Base-by-base conservation (phyloP, 2,113 vertebrate species). In the Nothoprocta pentlandii region DNA sequence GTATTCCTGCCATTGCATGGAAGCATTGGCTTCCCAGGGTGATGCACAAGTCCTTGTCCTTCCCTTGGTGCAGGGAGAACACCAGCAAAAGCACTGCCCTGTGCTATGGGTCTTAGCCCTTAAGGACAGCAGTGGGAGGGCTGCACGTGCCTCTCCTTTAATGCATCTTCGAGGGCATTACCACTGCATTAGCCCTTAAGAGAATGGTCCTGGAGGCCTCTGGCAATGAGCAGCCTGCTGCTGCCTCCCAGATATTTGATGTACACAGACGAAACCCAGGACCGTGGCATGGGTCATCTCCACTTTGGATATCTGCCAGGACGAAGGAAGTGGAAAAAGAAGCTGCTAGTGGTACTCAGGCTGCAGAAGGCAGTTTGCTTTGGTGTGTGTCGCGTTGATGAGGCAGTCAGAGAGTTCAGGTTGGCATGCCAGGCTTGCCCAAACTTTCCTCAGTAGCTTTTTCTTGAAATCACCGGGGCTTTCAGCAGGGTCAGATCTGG, bases 301-400 rank as follows among this genome's bases (percentile, higher is more conserved):
- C 39, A 22, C 47, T 67, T 73, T 19, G 21, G 30, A 78, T 17
- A 51, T 23, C 11, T 75, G 36, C 42, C 0, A 4, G 23, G 32
- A 20, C 41, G 14, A 30, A 78, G 26, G n/a, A 42, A 42, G 41
- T 39, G 32, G 42, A 62, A 66, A 22, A 47, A 61, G 7, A 0
- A 1, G 19, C 22, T 6, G 3, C 0, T 76, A 14, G 34, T 34
- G 34, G 34, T 34, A 34, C 9, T 54, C 41, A 34, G 4, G 2
- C 84, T 59, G 25, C 21, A 13, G 32, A 42, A 7, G 46, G 14
- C 8, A 5, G 62, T 89, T 49, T 66, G 3, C 26, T 28, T 26
- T 90, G 73, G n/a, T 13, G 28, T 53, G 12, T 92, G 54, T 30
- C 0, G 0, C 23, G 10, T 41, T 13, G 5, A 13, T 54, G 2